Evolutionary conservation across 2,888 invertebrate species (phyloP).

Genomic region (Drosophila peninsularis): DNA sequence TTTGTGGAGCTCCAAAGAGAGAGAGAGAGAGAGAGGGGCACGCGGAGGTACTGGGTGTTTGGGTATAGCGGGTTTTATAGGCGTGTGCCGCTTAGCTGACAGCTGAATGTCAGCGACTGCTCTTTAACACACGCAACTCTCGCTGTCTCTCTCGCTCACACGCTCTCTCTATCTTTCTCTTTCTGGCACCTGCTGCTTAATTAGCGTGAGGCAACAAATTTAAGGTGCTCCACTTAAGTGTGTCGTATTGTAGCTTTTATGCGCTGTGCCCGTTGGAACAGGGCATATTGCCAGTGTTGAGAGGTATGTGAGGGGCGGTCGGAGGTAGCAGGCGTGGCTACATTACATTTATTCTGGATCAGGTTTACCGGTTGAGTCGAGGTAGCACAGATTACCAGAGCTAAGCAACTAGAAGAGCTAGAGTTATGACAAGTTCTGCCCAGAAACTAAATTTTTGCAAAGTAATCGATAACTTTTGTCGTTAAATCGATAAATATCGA

Average conservation of each 20-base stretch:
- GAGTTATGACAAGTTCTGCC: not conserved
- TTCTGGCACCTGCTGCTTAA: conserved; percentile 46
- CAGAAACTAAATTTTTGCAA: no score
- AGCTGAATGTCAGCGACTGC: conserved; percentile 44
- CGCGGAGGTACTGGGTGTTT: not conserved
- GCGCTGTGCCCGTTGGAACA: not conserved
- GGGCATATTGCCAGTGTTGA: not conserved
- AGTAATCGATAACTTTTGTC: not conserved
- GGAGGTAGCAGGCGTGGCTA: not conserved
- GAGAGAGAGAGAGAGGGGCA: not conserved
- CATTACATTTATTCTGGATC: not conserved
- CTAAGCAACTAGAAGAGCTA: not conserved
- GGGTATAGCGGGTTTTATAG: conserved; percentile 15
- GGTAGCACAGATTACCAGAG: no score
- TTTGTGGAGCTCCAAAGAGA: conserved; percentile 16
- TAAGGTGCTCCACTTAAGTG: conserved; percentile 55
- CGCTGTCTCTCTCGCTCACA: conserved; percentile 9
- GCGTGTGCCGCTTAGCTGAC: conserved; percentile 39
- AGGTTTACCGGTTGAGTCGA: no score
- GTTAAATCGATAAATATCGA: not conserved
- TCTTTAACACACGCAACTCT: conserved; percentile 11
- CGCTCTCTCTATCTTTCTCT: not conserved
- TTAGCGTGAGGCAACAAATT: conserved; percentile 50
- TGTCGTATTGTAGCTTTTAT: conserved; percentile 7
- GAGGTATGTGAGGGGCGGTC: not conserved